Conservation (phyloP, 2,888 invertebrate genomes). For the Drosophila meridiana region DNA sequence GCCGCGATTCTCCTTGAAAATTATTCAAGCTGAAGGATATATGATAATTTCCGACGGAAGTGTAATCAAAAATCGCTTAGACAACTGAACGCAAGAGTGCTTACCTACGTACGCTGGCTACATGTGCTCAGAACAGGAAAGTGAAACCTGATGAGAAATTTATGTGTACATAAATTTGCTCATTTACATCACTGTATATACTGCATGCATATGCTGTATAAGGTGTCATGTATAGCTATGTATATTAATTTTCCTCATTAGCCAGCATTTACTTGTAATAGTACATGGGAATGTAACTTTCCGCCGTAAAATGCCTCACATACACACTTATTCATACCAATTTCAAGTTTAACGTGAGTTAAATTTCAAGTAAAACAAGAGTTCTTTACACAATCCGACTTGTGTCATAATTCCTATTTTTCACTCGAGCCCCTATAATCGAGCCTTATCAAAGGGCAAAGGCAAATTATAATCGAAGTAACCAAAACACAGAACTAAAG, state of each 20-base stretch:
- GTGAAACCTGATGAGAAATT: conserved; percentile 27
- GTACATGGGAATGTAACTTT: neutral
- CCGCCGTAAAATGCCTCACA: neutral
- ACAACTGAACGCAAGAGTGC: conserved; percentile 68
- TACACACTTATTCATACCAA: neutral
- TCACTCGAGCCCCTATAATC: neutral
- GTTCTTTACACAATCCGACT: neutral
- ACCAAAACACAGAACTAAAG: neutral
- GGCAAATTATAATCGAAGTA: neutral
- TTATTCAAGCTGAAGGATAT: conserved; percentile 85
- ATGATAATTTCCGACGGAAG: conserved; percentile 86
- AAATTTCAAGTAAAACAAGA: neutral
- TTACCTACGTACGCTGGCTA: conserved; percentile 31
- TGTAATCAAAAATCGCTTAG: conserved; percentile 86
- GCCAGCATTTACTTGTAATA: conserved; percentile 1
- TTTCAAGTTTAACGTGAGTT: neutral
- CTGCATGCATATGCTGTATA: neutral
- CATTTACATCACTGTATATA: conserved; percentile 27
- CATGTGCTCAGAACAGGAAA: conserved; percentile 22
- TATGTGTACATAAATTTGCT: conserved; percentile 25
- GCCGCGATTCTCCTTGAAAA: conserved; percentile 82
- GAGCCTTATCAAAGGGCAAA: neutral
- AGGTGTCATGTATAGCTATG: too few species aligned
- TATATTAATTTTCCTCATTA: conserved; percentile 11
- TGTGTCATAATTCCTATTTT: neutral